Percentiles rank a stretch among this genome's conserved stretches.
Conservation (phyloP, 1,140 invertebrate genomes). For the Drosophila carrolli region DNA sequence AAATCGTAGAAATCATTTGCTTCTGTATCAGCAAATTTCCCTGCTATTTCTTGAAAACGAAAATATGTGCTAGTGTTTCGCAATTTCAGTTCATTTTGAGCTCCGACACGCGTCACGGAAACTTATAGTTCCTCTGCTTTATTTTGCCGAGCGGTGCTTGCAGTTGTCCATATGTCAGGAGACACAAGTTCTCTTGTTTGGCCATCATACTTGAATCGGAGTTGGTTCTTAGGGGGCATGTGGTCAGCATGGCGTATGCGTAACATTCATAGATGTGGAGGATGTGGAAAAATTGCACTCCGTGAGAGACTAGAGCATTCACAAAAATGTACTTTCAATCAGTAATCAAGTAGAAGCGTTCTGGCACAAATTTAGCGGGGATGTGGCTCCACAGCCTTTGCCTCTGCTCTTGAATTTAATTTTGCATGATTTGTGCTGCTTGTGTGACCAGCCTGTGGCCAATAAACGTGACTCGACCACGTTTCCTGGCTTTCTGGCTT, state of each 20-base stretch:
- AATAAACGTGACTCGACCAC: constrained; percentile 75
- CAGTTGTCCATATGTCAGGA: constrained; percentile 28
- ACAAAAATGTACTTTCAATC: constrained; percentile 31
- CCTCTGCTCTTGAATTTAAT: constrained; percentile 41
- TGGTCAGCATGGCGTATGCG: constrained; percentile 41
- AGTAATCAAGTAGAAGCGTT: constrained; percentile 28
- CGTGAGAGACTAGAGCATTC: constrained; percentile 9
- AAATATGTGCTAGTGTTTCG: constrained; percentile 28
- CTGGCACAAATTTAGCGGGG: not conserved
- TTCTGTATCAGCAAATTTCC: constrained; percentile 27
- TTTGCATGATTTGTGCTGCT: constrained; percentile 55
- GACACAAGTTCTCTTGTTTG: constrained; percentile 41
- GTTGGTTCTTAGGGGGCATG: constrained; percentile 21
- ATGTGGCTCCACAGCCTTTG: not conserved
- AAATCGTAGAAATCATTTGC: constrained; percentile 1
- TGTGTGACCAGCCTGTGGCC: constrained; percentile 61
- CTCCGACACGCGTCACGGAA: constrained; percentile 5
- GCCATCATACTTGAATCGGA: constrained; percentile 33
- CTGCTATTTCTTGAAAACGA: constrained; percentile 11
- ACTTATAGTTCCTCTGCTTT: not conserved
- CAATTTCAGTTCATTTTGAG: constrained; percentile 17
- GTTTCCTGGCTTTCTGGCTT: constrained; percentile 59
- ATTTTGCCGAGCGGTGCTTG: not conserved
- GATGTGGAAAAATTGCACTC: constrained; percentile 30
- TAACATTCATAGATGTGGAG: constrained; percentile 13